A percentile compares a stretch with the other conserved stretches of the same genome.
phyloP scores from a whole-genome alignment of 2,797 vertebrate genomes.

The Protonibea diacanthus region DNA sequence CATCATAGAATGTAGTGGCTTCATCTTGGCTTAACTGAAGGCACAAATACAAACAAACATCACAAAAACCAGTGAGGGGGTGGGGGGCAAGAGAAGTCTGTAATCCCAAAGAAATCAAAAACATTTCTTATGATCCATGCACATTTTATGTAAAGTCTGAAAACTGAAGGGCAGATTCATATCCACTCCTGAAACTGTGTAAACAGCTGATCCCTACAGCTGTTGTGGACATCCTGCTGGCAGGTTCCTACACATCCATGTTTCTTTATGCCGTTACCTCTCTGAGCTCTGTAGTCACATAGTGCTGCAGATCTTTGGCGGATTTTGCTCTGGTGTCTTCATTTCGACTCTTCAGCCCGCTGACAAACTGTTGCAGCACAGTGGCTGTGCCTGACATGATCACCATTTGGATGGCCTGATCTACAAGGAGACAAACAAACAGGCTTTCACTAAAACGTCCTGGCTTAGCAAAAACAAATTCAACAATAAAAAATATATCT shows the following conservation, averaged over 20 bases:
- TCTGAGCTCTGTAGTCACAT: conserved; percentile 97
- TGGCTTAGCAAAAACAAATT: neutral
- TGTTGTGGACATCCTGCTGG: neutral
- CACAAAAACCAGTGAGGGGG: neutral
- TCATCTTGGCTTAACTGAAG: conserved; percentile 97
- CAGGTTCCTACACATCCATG: neutral
- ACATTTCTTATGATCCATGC: neutral
- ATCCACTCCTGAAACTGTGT: neutral
- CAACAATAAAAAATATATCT: neutral
- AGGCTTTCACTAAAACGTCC: neutral
- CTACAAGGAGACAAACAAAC: conserved; percentile 26
- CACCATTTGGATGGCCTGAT: conserved; percentile 75
- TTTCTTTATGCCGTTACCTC: conserved; percentile 84
- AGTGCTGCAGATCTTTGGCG: conserved; percentile 98
- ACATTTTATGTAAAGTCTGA: neutral
- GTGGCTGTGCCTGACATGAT: conserved; percentile 94
- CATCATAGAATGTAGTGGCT: conserved; percentile 97
- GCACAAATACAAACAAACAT: conserved; percentile 27
- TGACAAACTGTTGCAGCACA: conserved; percentile 96
- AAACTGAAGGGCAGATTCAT: neutral
- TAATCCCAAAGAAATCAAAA: too few relatives aligned
- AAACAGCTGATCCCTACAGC: neutral
- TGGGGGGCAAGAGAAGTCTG: neutral
- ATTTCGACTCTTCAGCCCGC: conserved; percentile 94
- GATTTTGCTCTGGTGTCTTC: conserved; percentile 96